Conservation (phyloP, 2,113 vertebrate species). For the Brachypodius melanocephalos region DNA sequence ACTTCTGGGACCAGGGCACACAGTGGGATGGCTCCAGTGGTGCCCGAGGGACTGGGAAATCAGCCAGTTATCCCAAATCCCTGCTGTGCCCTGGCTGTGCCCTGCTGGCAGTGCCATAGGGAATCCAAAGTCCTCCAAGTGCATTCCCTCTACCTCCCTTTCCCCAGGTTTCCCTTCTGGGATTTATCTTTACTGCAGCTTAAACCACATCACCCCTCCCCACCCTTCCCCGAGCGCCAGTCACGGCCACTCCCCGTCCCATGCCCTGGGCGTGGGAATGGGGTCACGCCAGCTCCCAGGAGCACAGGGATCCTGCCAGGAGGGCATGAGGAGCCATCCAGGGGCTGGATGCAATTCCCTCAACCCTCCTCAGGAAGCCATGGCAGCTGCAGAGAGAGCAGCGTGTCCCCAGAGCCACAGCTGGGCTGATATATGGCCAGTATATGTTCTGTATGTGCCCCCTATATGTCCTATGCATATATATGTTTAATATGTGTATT, state of each 20-base stretch:
- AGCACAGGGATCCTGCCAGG: rapidly evolving
- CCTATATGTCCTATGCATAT: rapidly evolving
- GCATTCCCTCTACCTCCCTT: not conserved
- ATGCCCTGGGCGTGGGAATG: not conserved
- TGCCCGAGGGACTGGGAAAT: rapidly evolving
- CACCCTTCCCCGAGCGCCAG: rapidly evolving
- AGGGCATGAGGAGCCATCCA: rapidly evolving
- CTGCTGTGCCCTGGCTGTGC: not conserved
- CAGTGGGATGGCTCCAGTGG: rapidly evolving
- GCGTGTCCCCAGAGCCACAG: not conserved
- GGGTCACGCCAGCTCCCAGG: not conserved
- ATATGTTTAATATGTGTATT: no score
- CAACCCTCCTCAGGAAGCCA: rapidly evolving
- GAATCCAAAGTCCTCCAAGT: not conserved
- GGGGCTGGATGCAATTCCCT: not conserved
- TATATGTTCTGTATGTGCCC: not conserved
- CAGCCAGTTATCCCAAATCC: not conserved
- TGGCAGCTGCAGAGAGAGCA: not conserved
- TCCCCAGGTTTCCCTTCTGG: not conserved
- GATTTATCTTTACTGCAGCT: not conserved
- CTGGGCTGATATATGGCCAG: not conserved
- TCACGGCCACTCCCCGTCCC: not conserved
- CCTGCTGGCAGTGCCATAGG: not conserved
- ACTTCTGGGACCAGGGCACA: not conserved
- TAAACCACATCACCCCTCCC: rapidly evolving